Percentiles rank a stretch among this genome's conserved stretches.
Evolutionary conservation across 2,797 vertebrate genomes (phyloP).

Genomic region (Tokudaia muenninki): DNA sequence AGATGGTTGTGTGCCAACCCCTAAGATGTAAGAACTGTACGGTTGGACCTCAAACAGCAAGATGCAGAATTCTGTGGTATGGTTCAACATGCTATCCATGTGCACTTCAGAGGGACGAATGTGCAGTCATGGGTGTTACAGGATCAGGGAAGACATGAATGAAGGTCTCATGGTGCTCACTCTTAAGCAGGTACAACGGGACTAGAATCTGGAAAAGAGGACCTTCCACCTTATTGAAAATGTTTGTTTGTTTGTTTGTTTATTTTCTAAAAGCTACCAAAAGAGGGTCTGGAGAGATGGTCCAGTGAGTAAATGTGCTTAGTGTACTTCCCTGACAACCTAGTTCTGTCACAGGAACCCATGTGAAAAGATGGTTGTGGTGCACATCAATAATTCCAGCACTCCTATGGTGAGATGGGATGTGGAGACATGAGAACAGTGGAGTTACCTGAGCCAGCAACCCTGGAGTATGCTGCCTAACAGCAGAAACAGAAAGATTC

Average conservation of each 20-base stretch:
- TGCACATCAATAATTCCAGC: background rate
- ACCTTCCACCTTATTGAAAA: background rate
- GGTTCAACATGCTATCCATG: rapidly evolving
- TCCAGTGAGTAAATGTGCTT: background rate
- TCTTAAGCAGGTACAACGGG: background rate
- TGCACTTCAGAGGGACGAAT: background rate
- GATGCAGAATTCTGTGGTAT: background rate
- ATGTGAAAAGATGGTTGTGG: background rate
- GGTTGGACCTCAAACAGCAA: background rate
- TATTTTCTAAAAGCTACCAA: background rate
- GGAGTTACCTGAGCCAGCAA: too few species aligned
- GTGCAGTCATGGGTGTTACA: background rate
- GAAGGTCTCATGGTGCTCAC: background rate
- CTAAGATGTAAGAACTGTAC: background rate
- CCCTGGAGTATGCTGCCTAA: background rate
- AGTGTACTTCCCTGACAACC: background rate
- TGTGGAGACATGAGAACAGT: background rate
- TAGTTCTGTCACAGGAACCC: background rate
- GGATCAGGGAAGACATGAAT: background rate
- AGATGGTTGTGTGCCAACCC: background rate
- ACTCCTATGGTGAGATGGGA: background rate
- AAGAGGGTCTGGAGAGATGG: background rate
- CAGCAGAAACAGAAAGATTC: background rate
- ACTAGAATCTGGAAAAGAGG: background rate
- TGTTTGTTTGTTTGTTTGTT: background rate